Percentiles rank a stretch among this genome's conserved stretches.
Evolutionary conservation across 2,888 invertebrate species (phyloP).

Genomic region (Ecdyonurus torrentis): DNA sequence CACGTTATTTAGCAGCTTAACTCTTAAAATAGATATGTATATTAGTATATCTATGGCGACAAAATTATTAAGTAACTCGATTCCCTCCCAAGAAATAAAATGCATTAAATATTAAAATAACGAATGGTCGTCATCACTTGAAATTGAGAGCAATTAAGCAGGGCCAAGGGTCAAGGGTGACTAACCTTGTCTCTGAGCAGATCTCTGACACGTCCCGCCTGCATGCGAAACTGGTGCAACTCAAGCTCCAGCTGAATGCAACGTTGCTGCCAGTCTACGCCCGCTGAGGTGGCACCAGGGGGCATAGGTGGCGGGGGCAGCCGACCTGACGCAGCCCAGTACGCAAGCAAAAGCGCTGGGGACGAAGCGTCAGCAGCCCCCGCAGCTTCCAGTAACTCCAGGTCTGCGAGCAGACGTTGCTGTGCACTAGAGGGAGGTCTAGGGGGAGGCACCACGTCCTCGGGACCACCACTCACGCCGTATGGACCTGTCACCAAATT

Average conservation of each 20-base stretch:
- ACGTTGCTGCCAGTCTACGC: conserved; percentile 75
- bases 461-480: background rate
- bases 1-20: too few relatives aligned
- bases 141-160: too few relatives aligned
- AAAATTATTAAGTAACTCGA: too few relatives aligned
- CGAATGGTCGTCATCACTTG: too few relatives aligned
- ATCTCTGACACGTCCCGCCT: conserved; percentile 72
- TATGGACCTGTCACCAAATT: too few relatives aligned
- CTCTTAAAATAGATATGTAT: too few relatives aligned
- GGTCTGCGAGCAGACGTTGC: conserved; percentile 2
- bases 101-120: too few relatives aligned
- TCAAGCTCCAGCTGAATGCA: conserved; percentile 74
- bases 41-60: too few relatives aligned
- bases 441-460: background rate
- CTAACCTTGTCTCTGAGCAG: conserved; percentile 82
- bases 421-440: conserved; percentile 5
- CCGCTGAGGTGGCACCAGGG: conserved; percentile 16
- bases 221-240: conserved; percentile 67
- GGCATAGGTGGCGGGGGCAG: conserved; percentile 4
- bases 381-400: conserved; percentile 11
- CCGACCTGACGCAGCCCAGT: conserved; percentile 1
- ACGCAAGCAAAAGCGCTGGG: conserved; percentile 15
- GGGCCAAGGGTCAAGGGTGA: too few relatives aligned
- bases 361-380: conserved; percentile 13
- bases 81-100: too few relatives aligned